Conservation (phyloP, 1,140 invertebrate species). For the Drosophila lowei region DNA sequence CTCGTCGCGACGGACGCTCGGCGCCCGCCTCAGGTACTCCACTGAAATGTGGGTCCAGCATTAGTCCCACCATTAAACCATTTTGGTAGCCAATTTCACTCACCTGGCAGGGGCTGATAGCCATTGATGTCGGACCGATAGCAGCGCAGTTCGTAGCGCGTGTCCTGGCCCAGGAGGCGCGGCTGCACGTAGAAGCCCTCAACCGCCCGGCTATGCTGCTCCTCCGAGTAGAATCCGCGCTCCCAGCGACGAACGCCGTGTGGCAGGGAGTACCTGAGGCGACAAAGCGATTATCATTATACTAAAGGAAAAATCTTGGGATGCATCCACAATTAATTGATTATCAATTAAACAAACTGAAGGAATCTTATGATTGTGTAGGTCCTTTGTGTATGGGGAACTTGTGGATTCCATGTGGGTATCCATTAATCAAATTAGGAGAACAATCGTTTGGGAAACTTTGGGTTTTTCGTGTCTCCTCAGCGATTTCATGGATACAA, state of each 20-base stretch:
- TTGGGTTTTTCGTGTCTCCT: too few species aligned
- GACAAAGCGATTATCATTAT: background rate
- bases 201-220: conserved; percentile 48
- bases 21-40: conserved; percentile 46
- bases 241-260: conserved; percentile 70
- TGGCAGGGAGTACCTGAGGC: conserved; percentile 53
- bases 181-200: conserved; percentile 67
- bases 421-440: background rate
- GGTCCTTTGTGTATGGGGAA: too few species aligned
- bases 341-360: too few species aligned
- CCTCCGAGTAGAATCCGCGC: conserved; percentile 41
- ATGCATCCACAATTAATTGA: background rate
- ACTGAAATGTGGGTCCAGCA: conserved; percentile 31
- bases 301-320: too few species aligned
- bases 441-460: background rate
- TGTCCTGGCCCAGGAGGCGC: conserved; percentile 21
- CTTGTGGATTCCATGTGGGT: too few species aligned
- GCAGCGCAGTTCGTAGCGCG: conserved; percentile 58
- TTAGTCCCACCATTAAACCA: background rate
- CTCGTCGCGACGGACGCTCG: conserved; percentile 50
- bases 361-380: too few species aligned
- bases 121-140: conserved; percentile 60
- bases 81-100: background rate
- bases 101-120: conserved; percentile 58
- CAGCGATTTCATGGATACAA: too few species aligned